phyloP scores from a whole-genome alignment of 2,888 invertebrate species.

The Ochlodes sylvanus region DNA sequence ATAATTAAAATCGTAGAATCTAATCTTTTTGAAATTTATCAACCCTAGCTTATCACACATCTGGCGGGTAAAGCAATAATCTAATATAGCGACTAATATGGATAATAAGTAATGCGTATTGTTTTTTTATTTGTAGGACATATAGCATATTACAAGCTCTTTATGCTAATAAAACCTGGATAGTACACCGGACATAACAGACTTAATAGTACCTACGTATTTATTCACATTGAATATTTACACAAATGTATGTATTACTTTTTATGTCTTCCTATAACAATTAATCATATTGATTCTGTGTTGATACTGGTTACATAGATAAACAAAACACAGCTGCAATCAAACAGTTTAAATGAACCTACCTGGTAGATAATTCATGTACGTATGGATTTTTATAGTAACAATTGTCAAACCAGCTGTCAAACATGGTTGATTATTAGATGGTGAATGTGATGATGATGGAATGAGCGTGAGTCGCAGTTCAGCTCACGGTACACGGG shows the following conservation, averaged over 20 bases:
- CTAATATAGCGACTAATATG: slow-evolving; percentile 20
- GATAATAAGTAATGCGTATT: slow-evolving; percentile 7
- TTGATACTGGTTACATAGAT: not conserved
- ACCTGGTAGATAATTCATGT: too few relatives aligned
- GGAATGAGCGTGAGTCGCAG: too few relatives aligned
- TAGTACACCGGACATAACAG: not conserved
- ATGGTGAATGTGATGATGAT: too few relatives aligned
- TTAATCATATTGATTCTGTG: slow-evolving; percentile 11
- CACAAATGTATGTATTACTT: not conserved
- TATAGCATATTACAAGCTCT: too few relatives aligned
- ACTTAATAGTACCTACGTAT: not conserved
- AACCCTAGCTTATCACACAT: slow-evolving; percentile 9
- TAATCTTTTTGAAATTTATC: not conserved
- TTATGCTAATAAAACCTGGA: slow-evolving; percentile 6
- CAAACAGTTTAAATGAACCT: too few relatives aligned
- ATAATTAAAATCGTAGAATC: too few relatives aligned
- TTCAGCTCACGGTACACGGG: too few relatives aligned
- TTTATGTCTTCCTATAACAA: not conserved
- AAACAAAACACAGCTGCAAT: not conserved
- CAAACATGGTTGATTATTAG: too few relatives aligned
- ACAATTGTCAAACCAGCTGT: too few relatives aligned
- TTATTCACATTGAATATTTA: slow-evolving; percentile 1
- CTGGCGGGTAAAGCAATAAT: slow-evolving; percentile 12
- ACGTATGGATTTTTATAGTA: too few relatives aligned
- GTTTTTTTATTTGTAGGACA: slow-evolving; percentile 6